A percentile compares a stretch with the other conserved stretches of the same genome.
phyloP scores from a whole-genome alignment of 2,113 vertebrate genomes.

The Stictonetta naevosa region DNA sequence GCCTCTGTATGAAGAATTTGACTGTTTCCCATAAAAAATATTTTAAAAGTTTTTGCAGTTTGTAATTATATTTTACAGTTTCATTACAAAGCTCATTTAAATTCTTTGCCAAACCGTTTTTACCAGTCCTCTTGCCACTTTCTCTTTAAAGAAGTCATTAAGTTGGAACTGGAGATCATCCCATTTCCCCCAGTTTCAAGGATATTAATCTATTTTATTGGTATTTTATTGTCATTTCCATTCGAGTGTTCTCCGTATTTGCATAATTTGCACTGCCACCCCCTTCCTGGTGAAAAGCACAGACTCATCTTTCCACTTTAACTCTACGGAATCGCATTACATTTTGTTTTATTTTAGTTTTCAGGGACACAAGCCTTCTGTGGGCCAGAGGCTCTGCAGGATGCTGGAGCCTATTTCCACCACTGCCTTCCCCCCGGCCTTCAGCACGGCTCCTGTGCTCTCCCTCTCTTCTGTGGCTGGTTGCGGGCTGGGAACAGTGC shows the following conservation, averaged over 20 bases:
- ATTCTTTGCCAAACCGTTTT: slow-evolving; percentile 65
- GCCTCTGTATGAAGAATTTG: not conserved
- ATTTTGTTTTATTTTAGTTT: not conserved
- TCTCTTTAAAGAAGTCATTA: slow-evolving; percentile 76
- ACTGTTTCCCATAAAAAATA: slow-evolving; percentile 55
- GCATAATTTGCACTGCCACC: slow-evolving; percentile 73
- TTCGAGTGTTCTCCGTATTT: slow-evolving; percentile 61
- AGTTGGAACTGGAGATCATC: slow-evolving; percentile 76
- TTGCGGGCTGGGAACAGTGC: no score
- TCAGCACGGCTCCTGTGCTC: not conserved
- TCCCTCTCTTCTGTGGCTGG: not conserved
- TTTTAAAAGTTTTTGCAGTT: slow-evolving; percentile 56
- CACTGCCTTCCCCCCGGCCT: not conserved
- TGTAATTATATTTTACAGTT: slow-evolving; percentile 76
- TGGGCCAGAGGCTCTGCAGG: not conserved
- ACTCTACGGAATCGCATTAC: not conserved
- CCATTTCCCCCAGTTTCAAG: slow-evolving; percentile 74
- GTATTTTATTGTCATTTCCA: slow-evolving; percentile 75
- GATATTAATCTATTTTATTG: slow-evolving; percentile 82
- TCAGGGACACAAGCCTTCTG: fast-evolving
- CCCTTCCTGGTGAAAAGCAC: slow-evolving; percentile 36
- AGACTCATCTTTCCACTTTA: slow-evolving; percentile 19
- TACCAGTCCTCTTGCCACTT: slow-evolving; percentile 61
- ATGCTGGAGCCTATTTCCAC: not conserved
- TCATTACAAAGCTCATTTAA: slow-evolving; percentile 76